Conservation (phyloP, 2,113 vertebrate species). For the Macaca fascicularis region DNA sequence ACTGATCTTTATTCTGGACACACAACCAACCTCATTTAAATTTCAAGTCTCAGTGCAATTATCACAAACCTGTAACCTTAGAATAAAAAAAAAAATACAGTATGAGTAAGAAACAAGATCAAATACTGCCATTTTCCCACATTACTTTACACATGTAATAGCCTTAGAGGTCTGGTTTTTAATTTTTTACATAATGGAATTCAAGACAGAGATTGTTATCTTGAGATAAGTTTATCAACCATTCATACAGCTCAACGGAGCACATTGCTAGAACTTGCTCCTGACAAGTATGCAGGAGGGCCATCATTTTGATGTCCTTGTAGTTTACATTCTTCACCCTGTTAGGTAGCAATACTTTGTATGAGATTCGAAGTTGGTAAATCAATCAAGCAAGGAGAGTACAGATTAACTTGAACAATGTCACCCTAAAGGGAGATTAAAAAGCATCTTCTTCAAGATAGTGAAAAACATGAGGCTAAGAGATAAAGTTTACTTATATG, state of each 20-base stretch:
- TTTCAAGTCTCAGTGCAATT: neutral
- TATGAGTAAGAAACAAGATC: neutral
- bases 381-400: neutral
- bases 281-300: neutral
- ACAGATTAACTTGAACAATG: neutral
- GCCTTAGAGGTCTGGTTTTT: neutral
- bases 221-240: neutral
- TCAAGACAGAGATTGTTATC: neutral
- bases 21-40: neutral
- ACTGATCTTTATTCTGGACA: neutral
- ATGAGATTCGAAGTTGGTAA: neutral
- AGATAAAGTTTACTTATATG: neutral
- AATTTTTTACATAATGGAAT: neutral
- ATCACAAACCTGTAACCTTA: neutral
- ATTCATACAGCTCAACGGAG: neutral
- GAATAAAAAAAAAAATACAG: neutral
- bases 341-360: neutral
- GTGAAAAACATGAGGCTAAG: neutral
- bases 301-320: neutral
- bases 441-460: neutral
- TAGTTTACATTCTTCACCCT: neutral
- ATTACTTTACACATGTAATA: neutral
- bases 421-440: neutral
- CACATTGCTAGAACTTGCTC: neutral
- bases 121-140: neutral